These are phyloP conservation scores for Alexandromys fortis DNA, from an alignment of 2,113 vertebrate genomes.

Conservation along the genomic window DNA sequence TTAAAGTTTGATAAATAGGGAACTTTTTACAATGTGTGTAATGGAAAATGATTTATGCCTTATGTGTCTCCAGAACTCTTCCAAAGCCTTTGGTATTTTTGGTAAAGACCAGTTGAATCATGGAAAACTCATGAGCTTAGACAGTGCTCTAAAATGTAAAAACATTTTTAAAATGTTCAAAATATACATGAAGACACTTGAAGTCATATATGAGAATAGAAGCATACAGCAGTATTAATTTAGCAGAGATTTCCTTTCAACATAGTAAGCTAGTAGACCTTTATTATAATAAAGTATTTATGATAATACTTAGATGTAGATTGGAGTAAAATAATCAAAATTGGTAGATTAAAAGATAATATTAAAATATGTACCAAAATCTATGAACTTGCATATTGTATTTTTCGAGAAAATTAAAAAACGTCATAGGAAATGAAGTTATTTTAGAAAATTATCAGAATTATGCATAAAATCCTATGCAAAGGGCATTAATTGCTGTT, in stretches of 20 bases:
- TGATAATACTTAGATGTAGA: not conserved
- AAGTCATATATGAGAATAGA: not conserved
- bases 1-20: not conserved
- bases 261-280: not conserved
- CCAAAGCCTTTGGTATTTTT: constrained; percentile 8
- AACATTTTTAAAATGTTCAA: not conserved
- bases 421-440: not conserved
- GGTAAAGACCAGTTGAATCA: not conserved
- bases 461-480: not conserved
- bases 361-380: constrained; percentile 16
- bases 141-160: constrained; percentile 1
- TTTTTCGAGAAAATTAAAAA: not conserved
- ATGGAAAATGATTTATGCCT: not conserved
- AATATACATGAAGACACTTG: not conserved
- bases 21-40: not conserved
- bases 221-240: not conserved
- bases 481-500: not conserved
- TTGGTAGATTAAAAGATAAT: not conserved
- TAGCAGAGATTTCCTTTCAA: not conserved
- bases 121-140: not conserved
- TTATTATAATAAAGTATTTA: not conserved
- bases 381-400: not conserved
- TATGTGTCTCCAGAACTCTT: not conserved
- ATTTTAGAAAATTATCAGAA: constrained; percentile 20
- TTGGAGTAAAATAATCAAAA: constrained; percentile 23